phyloP scores from a whole-genome alignment of 2,888 invertebrate species.

The Amphipoea oculea region DNA sequence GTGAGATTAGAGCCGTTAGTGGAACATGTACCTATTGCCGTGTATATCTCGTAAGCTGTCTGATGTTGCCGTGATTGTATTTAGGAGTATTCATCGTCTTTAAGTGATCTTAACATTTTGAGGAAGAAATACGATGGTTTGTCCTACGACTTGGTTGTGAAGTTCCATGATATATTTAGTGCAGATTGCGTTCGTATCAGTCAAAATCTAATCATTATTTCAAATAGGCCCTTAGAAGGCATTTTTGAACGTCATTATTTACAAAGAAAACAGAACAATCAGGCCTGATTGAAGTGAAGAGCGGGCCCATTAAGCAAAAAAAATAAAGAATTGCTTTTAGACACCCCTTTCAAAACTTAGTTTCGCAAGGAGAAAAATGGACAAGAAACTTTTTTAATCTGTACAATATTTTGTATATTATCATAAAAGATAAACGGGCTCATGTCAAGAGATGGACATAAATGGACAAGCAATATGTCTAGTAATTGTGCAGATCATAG shows the following conservation, averaged over 20 bases:
- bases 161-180: neutral
- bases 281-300: too few relatives aligned
- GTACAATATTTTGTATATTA: neutral
- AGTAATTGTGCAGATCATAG: neutral
- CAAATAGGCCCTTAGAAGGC: neutral
- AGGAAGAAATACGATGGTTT: neutral
- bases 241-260: neutral
- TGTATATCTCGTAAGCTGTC: slow-evolving; percentile 22
- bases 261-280: neutral
- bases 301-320: too few relatives aligned
- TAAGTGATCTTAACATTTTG: neutral
- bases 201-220: neutral
- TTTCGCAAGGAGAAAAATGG: neutral
- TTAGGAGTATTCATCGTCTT: slow-evolving; percentile 8
- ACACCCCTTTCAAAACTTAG: neutral
- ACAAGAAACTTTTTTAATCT: neutral
- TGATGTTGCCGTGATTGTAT: slow-evolving; percentile 29
- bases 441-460: neutral
- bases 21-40: slow-evolving; percentile 19
- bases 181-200: too few relatives aligned
- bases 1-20: slow-evolving; percentile 32
- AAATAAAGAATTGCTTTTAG: neutral
- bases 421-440: neutral
- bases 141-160: neutral
- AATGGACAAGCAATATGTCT: neutral